Evolutionary conservation across 2,888 invertebrate species (phyloP).

Genomic region (Agrypnus murinus): DNA sequence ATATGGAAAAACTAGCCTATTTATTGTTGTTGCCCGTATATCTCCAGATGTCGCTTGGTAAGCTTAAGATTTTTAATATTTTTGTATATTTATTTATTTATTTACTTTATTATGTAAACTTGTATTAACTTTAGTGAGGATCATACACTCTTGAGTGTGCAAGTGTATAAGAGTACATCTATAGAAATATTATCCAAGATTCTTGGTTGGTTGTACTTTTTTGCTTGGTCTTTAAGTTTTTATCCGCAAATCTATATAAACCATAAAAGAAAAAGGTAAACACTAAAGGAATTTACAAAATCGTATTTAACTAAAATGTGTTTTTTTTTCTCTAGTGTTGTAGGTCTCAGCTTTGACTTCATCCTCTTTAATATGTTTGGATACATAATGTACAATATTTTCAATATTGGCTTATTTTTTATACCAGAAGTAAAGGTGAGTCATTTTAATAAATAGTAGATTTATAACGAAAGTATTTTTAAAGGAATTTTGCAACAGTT

Average conservation of each 20-base stretch:
- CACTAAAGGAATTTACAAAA: too few relatives aligned
- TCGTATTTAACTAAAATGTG: background rate
- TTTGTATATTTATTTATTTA: too few relatives aligned
- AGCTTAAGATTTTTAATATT: constrained; percentile 39
- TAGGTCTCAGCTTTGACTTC: constrained; percentile 95
- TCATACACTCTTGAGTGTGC: constrained; percentile 81
- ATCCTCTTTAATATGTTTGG: constrained; percentile 91
- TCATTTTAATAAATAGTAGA: constrained; percentile 20
- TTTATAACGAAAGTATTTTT: background rate
- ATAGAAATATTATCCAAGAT: constrained; percentile 82
- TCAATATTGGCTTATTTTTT: constrained; percentile 91
- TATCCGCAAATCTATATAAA: constrained; percentile 95
- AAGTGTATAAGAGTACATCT: constrained; percentile 79
- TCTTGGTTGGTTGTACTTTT: constrained; percentile 97
- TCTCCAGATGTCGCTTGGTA: too few relatives aligned
- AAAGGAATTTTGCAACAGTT: too few relatives aligned
- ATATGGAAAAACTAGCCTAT: too few relatives aligned
- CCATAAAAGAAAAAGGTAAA: constrained; percentile 84
- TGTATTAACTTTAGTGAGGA: constrained; percentile 80
- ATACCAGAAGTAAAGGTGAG: constrained; percentile 82
- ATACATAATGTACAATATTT: constrained; percentile 89
- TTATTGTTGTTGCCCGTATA: too few relatives aligned
- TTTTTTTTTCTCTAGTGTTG: constrained; percentile 79
- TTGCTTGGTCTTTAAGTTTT: constrained; percentile 97
- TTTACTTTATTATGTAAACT: too few relatives aligned